Percentiles rank a stretch among this genome's conserved stretches.
Evolutionary conservation across 1,140 invertebrate species (phyloP).

Genomic region (Drosophila guanche): DNA sequence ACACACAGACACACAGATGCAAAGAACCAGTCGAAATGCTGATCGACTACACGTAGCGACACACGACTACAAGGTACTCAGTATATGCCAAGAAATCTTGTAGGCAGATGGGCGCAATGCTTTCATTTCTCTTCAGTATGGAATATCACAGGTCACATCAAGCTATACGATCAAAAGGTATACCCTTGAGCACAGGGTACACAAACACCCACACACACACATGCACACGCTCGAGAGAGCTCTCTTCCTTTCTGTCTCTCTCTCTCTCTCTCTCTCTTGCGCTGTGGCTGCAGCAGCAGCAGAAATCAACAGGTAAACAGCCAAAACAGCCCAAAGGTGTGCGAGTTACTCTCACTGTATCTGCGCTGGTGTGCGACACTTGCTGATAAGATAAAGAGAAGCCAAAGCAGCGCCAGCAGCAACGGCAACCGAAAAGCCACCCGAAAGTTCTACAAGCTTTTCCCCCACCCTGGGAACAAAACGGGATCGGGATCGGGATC

Average conservation of each 20-base stretch:
- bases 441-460: slow-evolving; percentile 22
- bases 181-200: too few species aligned
- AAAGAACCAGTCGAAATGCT: too few species aligned
- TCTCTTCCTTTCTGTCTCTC: slow-evolving; percentile 1
- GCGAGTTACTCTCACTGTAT: slow-evolving; percentile 33
- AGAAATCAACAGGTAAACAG: slow-evolving; percentile 65
- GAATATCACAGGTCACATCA: too few species aligned
- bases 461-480: background rate
- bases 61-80: too few species aligned
- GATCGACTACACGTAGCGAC: too few species aligned
- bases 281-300: slow-evolving; percentile 10
- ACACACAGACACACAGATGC: slow-evolving; percentile 23
- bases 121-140: too few species aligned
- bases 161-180: too few species aligned
- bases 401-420: slow-evolving; percentile 40
- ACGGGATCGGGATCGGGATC: too few species aligned
- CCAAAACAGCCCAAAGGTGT: slow-evolving; percentile 50
- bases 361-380: slow-evolving; percentile 22
- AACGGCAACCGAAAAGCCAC: slow-evolving; percentile 23
- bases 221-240: slow-evolving; percentile 3
- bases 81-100: too few species aligned
- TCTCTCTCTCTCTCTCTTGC: slow-evolving; percentile 2
- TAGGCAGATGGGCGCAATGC: too few species aligned
- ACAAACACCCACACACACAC: slow-evolving; percentile 16
- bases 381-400: slow-evolving; percentile 71